A percentile compares a stretch with the other conserved stretches of the same genome.
phyloP scores from a whole-genome alignment of 2,113 vertebrate species.

The Hymenochirus boettgeri region DNA sequence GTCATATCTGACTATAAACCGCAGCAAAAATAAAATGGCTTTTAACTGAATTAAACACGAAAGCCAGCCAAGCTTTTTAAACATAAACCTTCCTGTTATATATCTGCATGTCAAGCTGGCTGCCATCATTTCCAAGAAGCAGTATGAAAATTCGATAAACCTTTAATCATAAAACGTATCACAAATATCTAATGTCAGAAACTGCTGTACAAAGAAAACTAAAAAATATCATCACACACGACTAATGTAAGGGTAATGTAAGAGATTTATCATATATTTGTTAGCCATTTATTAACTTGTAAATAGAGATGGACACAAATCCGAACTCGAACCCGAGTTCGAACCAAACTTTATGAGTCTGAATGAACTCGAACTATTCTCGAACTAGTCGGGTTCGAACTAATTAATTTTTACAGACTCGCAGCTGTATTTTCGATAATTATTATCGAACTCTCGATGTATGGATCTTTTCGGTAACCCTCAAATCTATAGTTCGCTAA shows the following conservation, averaged over 20 bases:
- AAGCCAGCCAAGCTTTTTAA: slow-evolving; percentile 26
- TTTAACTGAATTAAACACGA: slow-evolving; percentile 29
- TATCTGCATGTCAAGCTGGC: slow-evolving; percentile 19
- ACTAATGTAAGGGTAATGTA: background rate
- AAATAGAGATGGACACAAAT: no score
- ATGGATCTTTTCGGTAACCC: no score
- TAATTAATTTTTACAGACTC: no score
- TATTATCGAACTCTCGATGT: no score
- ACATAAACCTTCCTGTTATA: slow-evolving; percentile 12
- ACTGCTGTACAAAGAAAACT: slow-evolving; percentile 12
- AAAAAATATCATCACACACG: slow-evolving; percentile 2
- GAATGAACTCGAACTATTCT: no score
- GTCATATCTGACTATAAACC: background rate
- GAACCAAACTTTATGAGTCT: no score
- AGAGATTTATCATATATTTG: slow-evolving; percentile 14
- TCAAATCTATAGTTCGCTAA: no score
- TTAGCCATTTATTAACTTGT: no score
- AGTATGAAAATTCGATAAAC: slow-evolving; percentile 14
- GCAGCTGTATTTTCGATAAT: no score
- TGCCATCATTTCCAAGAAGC: slow-evolving; percentile 30
- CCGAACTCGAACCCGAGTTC: no score
- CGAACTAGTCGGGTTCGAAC: no score
- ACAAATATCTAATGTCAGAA: slow-evolving; percentile 9
- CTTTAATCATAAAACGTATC: slow-evolving; percentile 28
- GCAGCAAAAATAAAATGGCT: slow-evolving; percentile 8